Evolutionary conservation across 2,797 vertebrate species (phyloP).

Genomic region (Euphonia xanthogaster): DNA sequence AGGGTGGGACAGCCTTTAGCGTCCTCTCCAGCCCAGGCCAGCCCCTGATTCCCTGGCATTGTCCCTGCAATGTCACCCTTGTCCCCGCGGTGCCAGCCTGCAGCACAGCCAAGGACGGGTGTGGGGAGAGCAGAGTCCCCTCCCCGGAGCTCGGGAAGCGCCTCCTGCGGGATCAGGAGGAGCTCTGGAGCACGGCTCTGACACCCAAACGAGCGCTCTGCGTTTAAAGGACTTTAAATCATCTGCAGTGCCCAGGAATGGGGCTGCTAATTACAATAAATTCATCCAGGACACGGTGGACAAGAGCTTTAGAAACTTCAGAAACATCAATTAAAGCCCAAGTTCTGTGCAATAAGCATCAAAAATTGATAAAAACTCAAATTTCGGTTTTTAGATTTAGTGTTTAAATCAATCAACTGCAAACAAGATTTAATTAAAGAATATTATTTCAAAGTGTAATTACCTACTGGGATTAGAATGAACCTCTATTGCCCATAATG

Average conservation of each 20-base stretch:
- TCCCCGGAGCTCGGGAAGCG: background rate
- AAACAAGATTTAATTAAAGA: constrained; percentile 98
- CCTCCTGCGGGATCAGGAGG: background rate
- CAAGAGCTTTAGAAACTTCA: constrained; percentile 82
- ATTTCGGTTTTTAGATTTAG: constrained; percentile 88
- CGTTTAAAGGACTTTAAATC: constrained; percentile 27
- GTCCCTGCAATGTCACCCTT: fast-evolving
- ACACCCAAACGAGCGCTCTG: background rate
- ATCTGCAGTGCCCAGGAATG: constrained; percentile 25
- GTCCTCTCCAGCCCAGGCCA: background rate
- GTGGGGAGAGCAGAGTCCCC: background rate
- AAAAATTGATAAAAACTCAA: constrained; percentile 87
- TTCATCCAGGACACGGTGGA: constrained; percentile 76
- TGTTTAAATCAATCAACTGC: constrained; percentile 99
- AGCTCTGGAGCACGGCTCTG: background rate
- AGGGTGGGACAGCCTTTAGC: fast-evolving
- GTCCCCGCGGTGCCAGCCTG: background rate
- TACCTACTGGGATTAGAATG: constrained; percentile 99
- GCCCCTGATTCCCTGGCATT: fast-evolving
- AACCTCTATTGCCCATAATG: constrained; percentile 89
- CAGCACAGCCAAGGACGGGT: fast-evolving
- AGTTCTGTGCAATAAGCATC: constrained; percentile 85
- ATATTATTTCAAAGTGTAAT: constrained; percentile 99
- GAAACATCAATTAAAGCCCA: constrained; percentile 85
- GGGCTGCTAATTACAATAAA: constrained; percentile 75